Evolutionary conservation across 2,797 vertebrate genomes (phyloP), one percentile per base, ranked within the genome.

Genomic region (Sebastes vulpes): DNA sequence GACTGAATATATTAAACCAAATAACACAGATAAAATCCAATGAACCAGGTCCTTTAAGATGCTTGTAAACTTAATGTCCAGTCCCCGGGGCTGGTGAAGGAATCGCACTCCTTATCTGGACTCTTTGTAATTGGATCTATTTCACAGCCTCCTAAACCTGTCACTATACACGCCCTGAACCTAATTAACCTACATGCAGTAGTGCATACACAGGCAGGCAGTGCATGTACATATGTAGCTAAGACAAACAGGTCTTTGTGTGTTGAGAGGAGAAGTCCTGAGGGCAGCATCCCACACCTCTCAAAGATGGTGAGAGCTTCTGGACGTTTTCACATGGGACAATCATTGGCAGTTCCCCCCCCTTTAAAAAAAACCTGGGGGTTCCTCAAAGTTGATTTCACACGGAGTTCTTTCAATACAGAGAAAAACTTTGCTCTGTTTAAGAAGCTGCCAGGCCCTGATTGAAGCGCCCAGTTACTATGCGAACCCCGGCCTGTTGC

Each of bases 401-500:
- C 91, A 94, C 90, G 18, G 88, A 90, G 87, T 80, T 86, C 92
- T 92, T 94, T 93, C 90, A 93, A 90, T 74, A 64, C 79, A 81
- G 72, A 79, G 79, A 93, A 88, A 87, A 93, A 92, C 88, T 86
- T 86, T 86, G 87, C 85, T 86, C 88, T 83, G 92, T 95, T 94
- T 84, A 93, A 92, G 89, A 93, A 89, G 85, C 91, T 94, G 94
- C 90, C 93, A 91, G 84, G 88, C 87, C 77, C 90, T 94, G 92
- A 95, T 90, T 95, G 93, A 96, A 95, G 91, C 79, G 90, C 91
- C 91, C 85, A 89, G 95, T 96, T 96, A 93, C 96, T 93, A 95
- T 95, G 95, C 70, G 85, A 95, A 94, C 93, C 93, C 87, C 88
- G 67, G 92, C 90, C 90, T 92, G 96, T 96, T 96, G 94, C 95